A percentile compares a stretch with the other conserved stretches of the same genome.
Conservation (phyloP, 2,888 invertebrate genomes). For the Biston betularia region DNA sequence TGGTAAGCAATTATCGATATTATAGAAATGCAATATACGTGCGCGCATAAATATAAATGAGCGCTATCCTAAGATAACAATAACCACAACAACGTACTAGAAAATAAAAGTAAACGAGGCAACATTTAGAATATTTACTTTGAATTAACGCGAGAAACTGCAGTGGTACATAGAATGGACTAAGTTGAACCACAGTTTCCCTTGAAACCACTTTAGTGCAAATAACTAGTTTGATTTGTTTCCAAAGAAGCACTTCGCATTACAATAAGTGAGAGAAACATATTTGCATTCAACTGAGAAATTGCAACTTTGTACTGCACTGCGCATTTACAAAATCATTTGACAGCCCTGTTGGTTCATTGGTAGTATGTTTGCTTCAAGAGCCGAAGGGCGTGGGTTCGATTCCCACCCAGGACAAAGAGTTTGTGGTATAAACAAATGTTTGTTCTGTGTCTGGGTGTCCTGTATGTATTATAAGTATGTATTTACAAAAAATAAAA, state of each 20-base stretch:
- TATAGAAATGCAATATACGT: neutral
- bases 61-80: conserved; percentile 3
- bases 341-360: no score
- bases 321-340: neutral
- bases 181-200: conserved; percentile 44
- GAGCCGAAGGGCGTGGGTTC: no score
- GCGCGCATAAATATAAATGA: neutral
- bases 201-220: conserved; percentile 46
- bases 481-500: no score
- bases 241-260: conserved; percentile 34
- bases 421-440: no score
- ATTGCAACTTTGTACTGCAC: conserved; percentile 5
- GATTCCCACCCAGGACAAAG: no score
- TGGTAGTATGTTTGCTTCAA: no score
- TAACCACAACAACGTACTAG: neutral
- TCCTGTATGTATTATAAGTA: no score
- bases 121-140: conserved; percentile 15
- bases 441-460: no score
- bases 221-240: conserved; percentile 42
- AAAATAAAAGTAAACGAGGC: conserved; percentile 19
- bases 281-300: conserved; percentile 17
- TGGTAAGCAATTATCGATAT: neutral
- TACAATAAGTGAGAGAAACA: conserved; percentile 22
- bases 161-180: conserved; percentile 41
- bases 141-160: conserved; percentile 29